Evolutionary conservation across 2,797 vertebrate genomes (phyloP).

Genomic region (Pelobates cultripes): DNA sequence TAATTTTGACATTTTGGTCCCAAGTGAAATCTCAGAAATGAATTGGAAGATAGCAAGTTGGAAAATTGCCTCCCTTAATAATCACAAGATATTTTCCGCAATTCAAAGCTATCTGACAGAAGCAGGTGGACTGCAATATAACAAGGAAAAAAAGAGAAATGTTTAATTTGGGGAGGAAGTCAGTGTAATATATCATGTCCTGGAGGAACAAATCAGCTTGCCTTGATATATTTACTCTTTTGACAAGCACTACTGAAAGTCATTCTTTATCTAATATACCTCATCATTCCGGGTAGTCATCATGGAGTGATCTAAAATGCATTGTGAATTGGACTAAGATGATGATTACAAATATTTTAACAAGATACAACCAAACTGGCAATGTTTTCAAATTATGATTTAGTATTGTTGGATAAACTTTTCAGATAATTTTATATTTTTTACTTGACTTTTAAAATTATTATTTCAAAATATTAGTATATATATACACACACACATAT

Average conservation of each 20-base stretch:
- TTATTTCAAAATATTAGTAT: too few relatives aligned
- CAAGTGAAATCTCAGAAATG: conserved; percentile 24
- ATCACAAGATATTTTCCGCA: conserved; percentile 48
- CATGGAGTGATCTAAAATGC: neutral
- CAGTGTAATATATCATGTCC: conserved; percentile 16
- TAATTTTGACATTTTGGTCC: conserved; percentile 1
- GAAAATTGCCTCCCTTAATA: conserved; percentile 42
- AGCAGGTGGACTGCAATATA: conserved; percentile 28
- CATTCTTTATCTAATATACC: neutral
- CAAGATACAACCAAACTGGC: too few relatives aligned
- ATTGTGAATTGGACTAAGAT: neutral
- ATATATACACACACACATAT: too few relatives aligned
- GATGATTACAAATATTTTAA: neutral
- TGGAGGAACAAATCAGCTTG: conserved; percentile 37
- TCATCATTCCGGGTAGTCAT: neutral
- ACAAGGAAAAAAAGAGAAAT: neutral
- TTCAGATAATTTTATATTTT: too few relatives aligned
- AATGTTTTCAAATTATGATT: too few relatives aligned
- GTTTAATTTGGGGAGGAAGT: conserved; percentile 36
- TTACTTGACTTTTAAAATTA: too few relatives aligned
- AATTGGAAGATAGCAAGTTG: conserved; percentile 41
- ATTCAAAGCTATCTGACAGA: conserved; percentile 15
- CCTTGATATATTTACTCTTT: neutral
- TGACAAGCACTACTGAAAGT: neutral
- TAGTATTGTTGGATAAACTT: too few relatives aligned